Conservation (phyloP, 2,797 vertebrate genomes). For the Enteromius viviparus region DNA sequence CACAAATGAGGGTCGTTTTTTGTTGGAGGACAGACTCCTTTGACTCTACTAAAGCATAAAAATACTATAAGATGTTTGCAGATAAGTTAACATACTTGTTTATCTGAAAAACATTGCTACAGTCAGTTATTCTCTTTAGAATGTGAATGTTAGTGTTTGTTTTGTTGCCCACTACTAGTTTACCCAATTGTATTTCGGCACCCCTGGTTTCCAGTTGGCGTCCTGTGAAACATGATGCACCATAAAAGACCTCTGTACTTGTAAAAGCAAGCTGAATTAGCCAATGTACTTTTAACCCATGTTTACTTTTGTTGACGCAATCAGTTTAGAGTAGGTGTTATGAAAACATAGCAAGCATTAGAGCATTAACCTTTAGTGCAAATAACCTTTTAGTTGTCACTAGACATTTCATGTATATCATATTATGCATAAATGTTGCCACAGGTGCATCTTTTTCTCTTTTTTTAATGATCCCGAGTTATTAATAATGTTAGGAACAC, state of each 20-base stretch:
- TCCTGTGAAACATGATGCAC: not conserved
- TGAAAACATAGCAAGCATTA: not conserved
- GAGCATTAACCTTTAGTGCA: not conserved
- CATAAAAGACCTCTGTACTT: not conserved
- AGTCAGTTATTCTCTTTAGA: too few relatives aligned
- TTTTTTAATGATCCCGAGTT: too few relatives aligned
- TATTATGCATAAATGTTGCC: not conserved
- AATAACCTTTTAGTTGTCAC: not conserved
- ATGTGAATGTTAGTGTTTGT: too few relatives aligned
- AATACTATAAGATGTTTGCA: too few relatives aligned
- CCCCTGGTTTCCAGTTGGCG: too few relatives aligned
- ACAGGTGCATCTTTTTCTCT: not conserved
- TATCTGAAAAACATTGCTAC: too few relatives aligned
- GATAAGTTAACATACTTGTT: too few relatives aligned
- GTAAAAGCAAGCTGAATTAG: not conserved
- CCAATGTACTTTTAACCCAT: not conserved
- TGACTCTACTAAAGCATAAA: too few relatives aligned
- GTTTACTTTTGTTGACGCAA: not conserved
- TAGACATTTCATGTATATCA: not conserved
- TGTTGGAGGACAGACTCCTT: too few relatives aligned
- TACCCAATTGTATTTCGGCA: too few relatives aligned
- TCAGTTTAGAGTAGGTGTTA: not conserved
- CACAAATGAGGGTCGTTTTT: too few relatives aligned
- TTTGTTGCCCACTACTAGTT: too few relatives aligned
- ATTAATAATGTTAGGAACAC: not conserved